phyloP scores from a whole-genome alignment of 2,113 vertebrate species.

The Hydrolagus affinis region DNA sequence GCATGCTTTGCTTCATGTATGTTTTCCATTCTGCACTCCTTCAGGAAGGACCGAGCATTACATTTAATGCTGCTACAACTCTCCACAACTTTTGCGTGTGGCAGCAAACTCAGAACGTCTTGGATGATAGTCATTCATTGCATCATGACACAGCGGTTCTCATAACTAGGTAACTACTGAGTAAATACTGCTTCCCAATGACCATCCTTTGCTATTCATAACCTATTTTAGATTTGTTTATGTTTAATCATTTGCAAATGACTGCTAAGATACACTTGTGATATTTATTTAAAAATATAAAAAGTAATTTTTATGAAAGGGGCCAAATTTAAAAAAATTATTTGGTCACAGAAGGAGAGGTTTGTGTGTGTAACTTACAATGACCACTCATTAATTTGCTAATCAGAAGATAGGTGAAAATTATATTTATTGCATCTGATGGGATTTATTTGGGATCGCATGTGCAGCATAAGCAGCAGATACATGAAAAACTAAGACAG shows the following conservation, averaged over 20 bases:
- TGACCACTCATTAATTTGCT: too few species aligned
- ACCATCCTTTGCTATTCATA: background rate
- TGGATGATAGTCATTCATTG: conserved; percentile 78
- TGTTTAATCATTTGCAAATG: background rate
- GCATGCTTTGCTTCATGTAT: background rate
- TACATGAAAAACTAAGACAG: too few species aligned
- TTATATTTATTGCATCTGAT: too few species aligned
- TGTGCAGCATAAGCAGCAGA: too few species aligned
- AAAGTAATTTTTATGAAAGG: too few species aligned
- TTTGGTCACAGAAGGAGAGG: too few species aligned
- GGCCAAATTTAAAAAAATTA: too few species aligned
- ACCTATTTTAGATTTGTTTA: background rate
- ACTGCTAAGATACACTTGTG: background rate
- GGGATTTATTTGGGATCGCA: too few species aligned
- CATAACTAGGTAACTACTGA: conserved; percentile 72
- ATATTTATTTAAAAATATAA: background rate
- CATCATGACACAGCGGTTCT: conserved; percentile 94
- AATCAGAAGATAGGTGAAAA: too few species aligned
- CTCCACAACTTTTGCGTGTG: conserved; percentile 90
- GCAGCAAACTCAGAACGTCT: conserved; percentile 81
- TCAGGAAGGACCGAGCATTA: conserved; percentile 86
- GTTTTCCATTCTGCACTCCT: conserved; percentile 14
- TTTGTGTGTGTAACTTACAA: too few species aligned
- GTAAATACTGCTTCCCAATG: background rate
- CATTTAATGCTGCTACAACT: conserved; percentile 81